These are phyloP conservation scores for Neosalanx taihuensis DNA, from an alignment of 2,797 vertebrate species.

Conservation along the genomic window DNA sequence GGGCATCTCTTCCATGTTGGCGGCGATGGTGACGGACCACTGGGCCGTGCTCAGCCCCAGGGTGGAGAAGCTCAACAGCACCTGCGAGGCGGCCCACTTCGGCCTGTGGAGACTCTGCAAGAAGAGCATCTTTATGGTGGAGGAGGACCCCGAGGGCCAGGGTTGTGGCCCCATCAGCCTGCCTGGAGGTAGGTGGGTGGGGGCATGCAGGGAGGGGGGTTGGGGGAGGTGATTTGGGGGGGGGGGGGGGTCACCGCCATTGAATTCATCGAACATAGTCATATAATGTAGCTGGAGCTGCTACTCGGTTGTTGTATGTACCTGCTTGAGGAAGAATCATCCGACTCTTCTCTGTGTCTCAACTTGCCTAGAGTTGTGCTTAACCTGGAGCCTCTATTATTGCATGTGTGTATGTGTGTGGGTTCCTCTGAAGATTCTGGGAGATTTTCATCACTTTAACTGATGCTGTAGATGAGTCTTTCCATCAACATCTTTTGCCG, in stretches of 20 bases:
- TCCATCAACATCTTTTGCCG: too few species aligned
- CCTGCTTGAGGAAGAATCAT: too few species aligned
- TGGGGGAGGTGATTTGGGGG: neutral
- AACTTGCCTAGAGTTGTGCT: neutral
- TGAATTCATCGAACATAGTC: too few species aligned
- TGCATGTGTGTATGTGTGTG: neutral
- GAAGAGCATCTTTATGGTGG: conserved; percentile 76
- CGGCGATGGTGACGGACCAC: conserved; percentile 88
- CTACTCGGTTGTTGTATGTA: too few species aligned
- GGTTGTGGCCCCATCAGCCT: conserved; percentile 82
- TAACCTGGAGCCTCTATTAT: too few species aligned
- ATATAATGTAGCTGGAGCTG: too few species aligned
- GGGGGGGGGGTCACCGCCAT: neutral
- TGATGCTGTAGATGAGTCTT: too few species aligned
- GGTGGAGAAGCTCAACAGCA: conserved; percentile 76
- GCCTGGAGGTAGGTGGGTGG: conserved; percentile 83
- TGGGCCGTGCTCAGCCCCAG: conserved; percentile 93
- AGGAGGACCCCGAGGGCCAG: conserved; percentile 71
- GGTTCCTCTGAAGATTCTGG: neutral
- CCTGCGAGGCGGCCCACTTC: conserved; percentile 91
- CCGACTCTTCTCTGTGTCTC: too few species aligned
- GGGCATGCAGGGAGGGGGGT: neutral
- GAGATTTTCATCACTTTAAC: neutral
- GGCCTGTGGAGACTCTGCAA: conserved; percentile 95
- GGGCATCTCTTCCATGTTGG: conserved; percentile 83